Conservation (phyloP, 2,888 invertebrate species). For the Linyphia triangularis region DNA sequence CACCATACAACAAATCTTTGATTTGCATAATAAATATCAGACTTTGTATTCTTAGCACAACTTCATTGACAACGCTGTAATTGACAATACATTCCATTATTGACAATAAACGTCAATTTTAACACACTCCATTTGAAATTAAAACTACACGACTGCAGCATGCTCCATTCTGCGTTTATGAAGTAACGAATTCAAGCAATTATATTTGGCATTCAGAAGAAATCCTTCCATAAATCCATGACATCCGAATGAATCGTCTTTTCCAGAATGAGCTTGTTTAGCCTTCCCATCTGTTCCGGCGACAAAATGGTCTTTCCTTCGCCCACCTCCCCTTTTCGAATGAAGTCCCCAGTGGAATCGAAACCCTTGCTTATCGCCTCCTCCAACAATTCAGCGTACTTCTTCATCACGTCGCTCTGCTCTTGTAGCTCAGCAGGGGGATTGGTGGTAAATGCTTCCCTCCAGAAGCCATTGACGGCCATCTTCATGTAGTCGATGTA, state of each 20-base stretch:
- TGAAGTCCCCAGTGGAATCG: constrained; percentile 14
- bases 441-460: background rate
- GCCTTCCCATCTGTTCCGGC: constrained; percentile 38
- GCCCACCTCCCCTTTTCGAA: constrained; percentile 79
- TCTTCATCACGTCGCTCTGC: constrained; percentile 2
- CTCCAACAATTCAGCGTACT: background rate
- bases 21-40: too few relatives aligned
- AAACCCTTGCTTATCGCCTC: constrained; percentile 18
- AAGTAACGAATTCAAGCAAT: background rate
- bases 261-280: constrained; percentile 40
- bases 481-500: constrained; percentile 69
- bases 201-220: background rate
- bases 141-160: background rate
- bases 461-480: constrained; percentile 28
- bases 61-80: too few relatives aligned
- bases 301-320: constrained; percentile 79
- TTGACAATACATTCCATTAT: too few relatives aligned
- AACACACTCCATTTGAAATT: background rate
- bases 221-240: constrained; percentile 40
- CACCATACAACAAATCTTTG: too few relatives aligned
- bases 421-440: background rate
- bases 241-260: constrained; percentile 53
- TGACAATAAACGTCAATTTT: too few relatives aligned
- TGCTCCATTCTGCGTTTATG: background rate
- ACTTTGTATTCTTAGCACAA: too few relatives aligned